Conservation (phyloP, 64 coral and sea anemone genomes). For the Pocillopora verrucosa region DNA sequence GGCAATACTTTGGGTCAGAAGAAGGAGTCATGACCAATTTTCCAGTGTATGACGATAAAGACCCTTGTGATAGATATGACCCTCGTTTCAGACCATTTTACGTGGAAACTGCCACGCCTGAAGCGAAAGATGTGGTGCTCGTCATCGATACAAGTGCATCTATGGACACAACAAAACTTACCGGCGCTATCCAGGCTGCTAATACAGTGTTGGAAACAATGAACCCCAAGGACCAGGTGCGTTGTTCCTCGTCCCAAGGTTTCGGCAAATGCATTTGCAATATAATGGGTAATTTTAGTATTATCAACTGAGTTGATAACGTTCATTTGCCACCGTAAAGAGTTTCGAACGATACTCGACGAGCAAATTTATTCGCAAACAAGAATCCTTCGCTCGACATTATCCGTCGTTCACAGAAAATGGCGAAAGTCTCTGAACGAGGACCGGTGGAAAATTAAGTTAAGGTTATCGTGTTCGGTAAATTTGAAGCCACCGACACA, state of each 20-base stretch:
- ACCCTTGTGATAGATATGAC: conserved; percentile 37
- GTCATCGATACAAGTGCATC: conserved; percentile 67
- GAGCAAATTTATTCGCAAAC: too few relatives aligned
- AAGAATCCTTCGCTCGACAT: too few relatives aligned
- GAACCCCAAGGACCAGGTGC: conserved; percentile 70
- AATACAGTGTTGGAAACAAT: conserved; percentile 59
- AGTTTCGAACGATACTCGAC: too few relatives aligned
- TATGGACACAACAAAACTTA: conserved; percentile 14
- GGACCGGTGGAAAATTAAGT: too few relatives aligned
- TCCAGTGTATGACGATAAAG: conserved; percentile 20
- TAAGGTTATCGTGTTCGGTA: too few relatives aligned
- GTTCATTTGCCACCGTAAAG: too few relatives aligned
- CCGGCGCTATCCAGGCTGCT: conserved; percentile 57
- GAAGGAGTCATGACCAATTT: conserved; percentile 37
- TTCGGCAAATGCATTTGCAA: too few relatives aligned
- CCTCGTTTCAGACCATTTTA: conserved; percentile 65
- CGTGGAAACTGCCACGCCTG: conserved; percentile 52
- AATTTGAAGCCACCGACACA: too few relatives aligned
- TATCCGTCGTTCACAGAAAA: too few relatives aligned
- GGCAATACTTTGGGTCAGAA: conserved; percentile 68
- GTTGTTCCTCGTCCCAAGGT: neutral
- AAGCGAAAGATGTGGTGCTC: conserved; percentile 66
- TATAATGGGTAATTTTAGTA: too few relatives aligned
- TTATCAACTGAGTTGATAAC: too few relatives aligned
- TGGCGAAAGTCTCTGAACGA: too few relatives aligned